A percentile compares a stretch with the other conserved stretches of the same genome.
These are phyloP conservation scores for Dendrocincla tyrannina DNA, from an alignment of 2,797 vertebrate genomes.

Conservation along the genomic window DNA sequence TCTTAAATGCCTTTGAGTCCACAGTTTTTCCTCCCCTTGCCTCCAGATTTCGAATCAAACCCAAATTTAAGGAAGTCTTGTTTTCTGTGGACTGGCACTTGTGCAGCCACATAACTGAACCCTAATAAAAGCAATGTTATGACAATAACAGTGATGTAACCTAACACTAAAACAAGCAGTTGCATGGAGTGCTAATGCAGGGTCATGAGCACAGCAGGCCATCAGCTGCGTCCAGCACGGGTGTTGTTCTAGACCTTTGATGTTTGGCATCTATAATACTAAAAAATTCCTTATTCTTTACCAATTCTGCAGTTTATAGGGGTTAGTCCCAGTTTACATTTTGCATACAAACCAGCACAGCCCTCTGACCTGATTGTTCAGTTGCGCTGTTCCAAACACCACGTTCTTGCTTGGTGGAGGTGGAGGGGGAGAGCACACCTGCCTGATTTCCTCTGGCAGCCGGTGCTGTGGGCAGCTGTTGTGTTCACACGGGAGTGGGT, in stretches of 20 bases:
- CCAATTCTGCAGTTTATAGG: not conserved
- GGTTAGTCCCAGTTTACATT: not conserved
- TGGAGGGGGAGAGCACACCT: slow-evolving; percentile 24
- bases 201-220: not conserved
- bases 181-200: not conserved
- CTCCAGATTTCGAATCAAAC: not conserved
- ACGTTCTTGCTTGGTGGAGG: slow-evolving; percentile 21
- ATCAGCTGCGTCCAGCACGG: not conserved
- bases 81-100: not conserved
- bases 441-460: slow-evolving; percentile 67
- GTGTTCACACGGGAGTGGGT: slow-evolving; percentile 25
- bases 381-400: not conserved
- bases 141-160: not conserved
- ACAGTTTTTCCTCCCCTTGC: slow-evolving; percentile 10
- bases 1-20: not conserved
- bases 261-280: not conserved
- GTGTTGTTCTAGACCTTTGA: not conserved
- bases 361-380: slow-evolving; percentile 10
- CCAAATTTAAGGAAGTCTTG: not conserved
- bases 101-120: not conserved
- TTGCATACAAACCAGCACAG: not conserved
- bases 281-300: not conserved
- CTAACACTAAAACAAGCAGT: not conserved
- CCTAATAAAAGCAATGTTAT: not conserved
- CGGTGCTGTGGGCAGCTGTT: slow-evolving; percentile 81